Evolutionary conservation across 2,888 invertebrate genomes (phyloP), one percentile per base, ranked within the genome.

Genomic region (Pristionchus entomophagus): DNA sequence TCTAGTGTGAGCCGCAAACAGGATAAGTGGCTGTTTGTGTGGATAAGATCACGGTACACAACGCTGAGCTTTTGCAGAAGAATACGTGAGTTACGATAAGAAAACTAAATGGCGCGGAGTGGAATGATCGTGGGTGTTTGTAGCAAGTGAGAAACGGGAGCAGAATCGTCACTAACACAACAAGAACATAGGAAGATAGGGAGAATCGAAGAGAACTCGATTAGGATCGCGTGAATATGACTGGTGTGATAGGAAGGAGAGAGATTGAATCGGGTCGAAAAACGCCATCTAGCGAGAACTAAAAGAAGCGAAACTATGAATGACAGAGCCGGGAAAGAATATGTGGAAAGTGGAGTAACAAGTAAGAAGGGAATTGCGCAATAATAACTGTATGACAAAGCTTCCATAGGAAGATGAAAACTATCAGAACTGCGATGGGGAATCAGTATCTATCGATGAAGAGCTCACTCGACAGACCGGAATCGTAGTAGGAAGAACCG

Each of bases 381-480:
- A n/a, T n/a, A n/a, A n/a, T n/a, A n/a, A n/a, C n/a, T n/a, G n/a
- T n/a, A n/a, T n/a, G n/a, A n/a, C n/a, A n/a, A n/a, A n/a, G n/a
- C n/a, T n/a, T n/a, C n/a, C n/a, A n/a, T n/a, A n/a, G n/a, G n/a
- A n/a, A n/a, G n/a, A n/a, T n/a, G n/a, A n/a, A n/a, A n/a, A n/a
- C n/a, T n/a, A n/a, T n/a, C n/a, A n/a, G n/a, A n/a, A n/a, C n/a
- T n/a, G n/a, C n/a, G n/a, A n/a, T n/a, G n/a, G n/a, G n/a, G n/a
- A n/a, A n/a, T 65, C 26, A 73, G 73, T 73, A 73, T 73, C 73
- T 22, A n/a, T 73, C 73, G 26, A 38, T 41, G 73, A 32, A 73
- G 73, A 73, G 65, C 22, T 65, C 73, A 14, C n/a, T 56, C 12
- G 56, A 8, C 12, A 56, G 17, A 14, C 56, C 56, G 12, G 41